Base-by-base conservation (phyloP, 2,888 invertebrate species). In the Eledona agricola region DNA sequence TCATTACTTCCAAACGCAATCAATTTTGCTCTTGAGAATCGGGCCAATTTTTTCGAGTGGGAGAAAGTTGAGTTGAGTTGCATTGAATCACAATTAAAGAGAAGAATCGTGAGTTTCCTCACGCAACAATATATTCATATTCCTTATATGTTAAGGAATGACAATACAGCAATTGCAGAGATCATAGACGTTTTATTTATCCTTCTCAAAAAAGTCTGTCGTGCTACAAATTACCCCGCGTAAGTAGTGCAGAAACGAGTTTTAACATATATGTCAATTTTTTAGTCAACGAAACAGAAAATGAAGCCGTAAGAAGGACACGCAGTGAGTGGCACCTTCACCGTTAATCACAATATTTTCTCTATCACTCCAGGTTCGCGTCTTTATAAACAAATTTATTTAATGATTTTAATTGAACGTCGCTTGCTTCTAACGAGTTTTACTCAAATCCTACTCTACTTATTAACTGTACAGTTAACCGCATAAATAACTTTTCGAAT, bases 191-290 rank as follows among this genome's bases (percentile, higher is more conserved):
- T 7, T 20, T 16, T 32, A 32, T 32, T 32, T 32, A 10, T 32
- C 13, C 6, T 11, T n/a, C 12, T 6, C 4, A 20, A 35, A 11
- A 16, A 20, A 15, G n/a, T 37, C 13, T 37, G 15, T 23, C 25
- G 37, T 37, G 22, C 37, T 23, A 40, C 17, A 40, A 26, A 40
- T 28, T 28, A 40, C 22, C 7, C n/a, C 19, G 25, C 17, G 17
- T 28, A 40, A 40, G 28, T 28, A 40, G 40, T 26, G 40, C 40
- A 16, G 26, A 40, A 40, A 40, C 40, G 11, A 17, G 13, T 37
- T n/a, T 37, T 25, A 40, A 40, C 28, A 28, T 40, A 28, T 28
- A 40, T 40, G 40, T 26, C 40, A 28, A 28, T 40, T 26, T 40
- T 38, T 38, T 38, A 16, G 15, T 13, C 10, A 16, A 9, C 25